These are phyloP conservation scores for Etheostoma perlongum DNA, from an alignment of 2,797 vertebrate genomes.

Conservation along the genomic window DNA sequence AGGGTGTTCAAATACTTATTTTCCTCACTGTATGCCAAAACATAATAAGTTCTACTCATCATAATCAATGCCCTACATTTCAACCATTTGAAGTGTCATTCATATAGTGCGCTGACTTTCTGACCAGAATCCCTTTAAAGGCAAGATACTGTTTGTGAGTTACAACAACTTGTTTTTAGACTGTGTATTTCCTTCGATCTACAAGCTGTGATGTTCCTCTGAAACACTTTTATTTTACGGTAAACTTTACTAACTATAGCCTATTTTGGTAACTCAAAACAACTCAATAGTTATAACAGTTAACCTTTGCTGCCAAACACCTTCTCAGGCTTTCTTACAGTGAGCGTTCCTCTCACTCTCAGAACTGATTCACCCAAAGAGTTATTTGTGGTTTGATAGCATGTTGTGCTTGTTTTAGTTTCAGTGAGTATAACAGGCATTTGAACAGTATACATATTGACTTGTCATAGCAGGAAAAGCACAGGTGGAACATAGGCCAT, in stretches of 20 bases:
- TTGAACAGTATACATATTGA: slow-evolving; percentile 8
- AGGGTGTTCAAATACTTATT: no score
- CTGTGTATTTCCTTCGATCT: neutral
- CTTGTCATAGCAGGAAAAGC: neutral
- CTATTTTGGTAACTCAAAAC: neutral
- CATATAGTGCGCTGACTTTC: neutral
- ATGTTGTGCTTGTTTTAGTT: slow-evolving; percentile 8
- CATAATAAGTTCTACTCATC: neutral
- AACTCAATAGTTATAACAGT: no score
- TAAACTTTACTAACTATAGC: neutral
- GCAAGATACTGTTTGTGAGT: neutral
- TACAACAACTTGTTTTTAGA: neutral
- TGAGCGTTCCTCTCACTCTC: slow-evolving; percentile 12
- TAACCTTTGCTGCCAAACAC: slow-evolving; percentile 8
- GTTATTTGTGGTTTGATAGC: slow-evolving; percentile 6
- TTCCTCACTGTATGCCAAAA: neutral
- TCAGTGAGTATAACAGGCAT: neutral
- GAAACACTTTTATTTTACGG: neutral
- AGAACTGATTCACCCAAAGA: slow-evolving; percentile 1
- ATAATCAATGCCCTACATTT: neutral
- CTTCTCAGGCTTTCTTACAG: neutral
- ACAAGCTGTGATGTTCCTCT: neutral
- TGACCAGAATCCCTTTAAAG: neutral
- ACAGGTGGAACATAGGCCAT: neutral
- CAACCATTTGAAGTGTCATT: neutral